Conservation (phyloP, 2,113 vertebrate species). For the Misgurnus mizolepis region DNA sequence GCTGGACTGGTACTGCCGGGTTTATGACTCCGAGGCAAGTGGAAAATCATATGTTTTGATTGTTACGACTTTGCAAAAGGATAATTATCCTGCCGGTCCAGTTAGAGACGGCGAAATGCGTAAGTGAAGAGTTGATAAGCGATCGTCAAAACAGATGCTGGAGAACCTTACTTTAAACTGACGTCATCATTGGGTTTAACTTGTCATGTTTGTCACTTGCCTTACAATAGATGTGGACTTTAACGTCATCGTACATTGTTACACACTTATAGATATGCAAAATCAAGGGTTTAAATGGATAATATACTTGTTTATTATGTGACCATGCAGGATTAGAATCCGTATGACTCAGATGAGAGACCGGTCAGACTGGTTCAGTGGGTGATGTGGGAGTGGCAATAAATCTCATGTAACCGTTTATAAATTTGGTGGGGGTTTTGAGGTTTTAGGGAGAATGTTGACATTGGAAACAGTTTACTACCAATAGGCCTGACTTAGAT, state of each 20-base stretch:
- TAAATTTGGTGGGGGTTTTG: background rate
- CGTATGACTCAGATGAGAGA: conserved; percentile 8
- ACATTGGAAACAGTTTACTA: conserved; percentile 23
- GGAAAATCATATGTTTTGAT: conserved; percentile 33
- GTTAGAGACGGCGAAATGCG: conserved; percentile 30
- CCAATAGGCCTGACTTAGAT: conserved; percentile 6
- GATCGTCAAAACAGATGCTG: background rate
- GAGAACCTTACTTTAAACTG: background rate
- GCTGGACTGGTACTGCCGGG: conserved; percentile 7
- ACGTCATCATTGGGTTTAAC: background rate
- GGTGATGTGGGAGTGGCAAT: conserved; percentile 25
- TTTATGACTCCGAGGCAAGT: conserved; percentile 15
- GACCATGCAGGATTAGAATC: background rate
- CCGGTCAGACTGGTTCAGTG: conserved; percentile 41
- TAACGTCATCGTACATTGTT: background rate
- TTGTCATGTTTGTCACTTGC: background rate
- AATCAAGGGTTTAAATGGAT: conserved; percentile 11
- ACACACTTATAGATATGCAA: background rate
- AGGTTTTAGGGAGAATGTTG: background rate
- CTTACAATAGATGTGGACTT: background rate
- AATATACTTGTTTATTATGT: background rate
- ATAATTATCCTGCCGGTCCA: conserved; percentile 21
- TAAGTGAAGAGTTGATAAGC: background rate
- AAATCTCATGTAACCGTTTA: conserved; percentile 21
- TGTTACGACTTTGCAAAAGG: conserved; percentile 14